Base-by-base conservation (phyloP, 2,888 invertebrate species). In the Drosophila trichaetosa region DNA sequence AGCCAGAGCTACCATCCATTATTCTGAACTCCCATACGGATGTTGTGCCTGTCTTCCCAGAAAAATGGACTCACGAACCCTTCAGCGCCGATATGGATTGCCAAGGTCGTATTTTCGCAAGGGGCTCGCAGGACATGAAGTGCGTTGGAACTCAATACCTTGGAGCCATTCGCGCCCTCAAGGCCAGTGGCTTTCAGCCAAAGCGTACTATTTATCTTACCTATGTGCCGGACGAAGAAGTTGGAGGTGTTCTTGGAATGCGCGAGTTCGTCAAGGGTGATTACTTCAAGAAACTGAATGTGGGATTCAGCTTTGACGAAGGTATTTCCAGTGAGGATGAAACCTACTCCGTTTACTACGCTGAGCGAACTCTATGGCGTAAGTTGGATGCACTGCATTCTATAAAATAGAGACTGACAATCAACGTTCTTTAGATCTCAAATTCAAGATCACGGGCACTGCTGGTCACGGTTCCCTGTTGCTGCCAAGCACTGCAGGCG, bases 21-120 rank as follows among this genome's bases (percentile, higher is more conserved):
- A 94, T 99, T 87, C 95, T 99, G 27, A 99, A 98, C 91, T 97
- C 98, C 5, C 99, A 99, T 91, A 98, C 97, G 94, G 99, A 99
- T 93, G 99, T 99, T 0, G 99, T 99, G 0, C 97, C 97, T 11
- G 98, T 97, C 0, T 97, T 96, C 90, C 94, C 95, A 76, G 97
- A 98, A 48, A 96, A 96, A 90, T 99, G 99, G 99, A 97, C 95
- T 0, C 95, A 98, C 91, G 96, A 96, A 40, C 99, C 99, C 4
- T 99, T 99, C 93, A 95, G 95, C 74, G 99, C 97, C 0, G 95
- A 96, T 79, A 96, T 98, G 90, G 97, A 97, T 90, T 95, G 95
- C 0, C 94, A 97, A 70, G 98, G 98, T 2, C 96, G 97, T 89
- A 96, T 97, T 70, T 96, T 94, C 90, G 96, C 95, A 0, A 94